phyloP scores from a whole-genome alignment of 2,113 vertebrate species.

The Lagenorhynchus albirostris region DNA sequence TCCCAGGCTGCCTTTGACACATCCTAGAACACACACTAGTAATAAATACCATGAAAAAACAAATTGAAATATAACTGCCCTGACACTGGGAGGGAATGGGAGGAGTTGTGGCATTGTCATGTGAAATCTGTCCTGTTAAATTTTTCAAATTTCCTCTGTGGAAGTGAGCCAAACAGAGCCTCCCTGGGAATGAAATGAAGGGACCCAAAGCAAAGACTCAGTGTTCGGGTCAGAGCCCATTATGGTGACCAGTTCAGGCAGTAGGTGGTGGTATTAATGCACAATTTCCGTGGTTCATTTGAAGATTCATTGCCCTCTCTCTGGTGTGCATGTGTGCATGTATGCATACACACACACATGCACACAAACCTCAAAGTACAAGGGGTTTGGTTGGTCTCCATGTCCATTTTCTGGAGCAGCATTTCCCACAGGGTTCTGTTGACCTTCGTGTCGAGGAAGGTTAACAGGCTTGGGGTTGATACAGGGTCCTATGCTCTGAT shows the following conservation, averaged over 20 bases:
- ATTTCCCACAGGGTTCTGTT: neutral
- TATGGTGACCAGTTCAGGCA: slow-evolving; percentile 40
- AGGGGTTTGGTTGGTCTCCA: neutral
- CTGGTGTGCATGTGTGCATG: neutral
- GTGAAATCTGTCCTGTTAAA: slow-evolving; percentile 17
- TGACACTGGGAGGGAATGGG: neutral
- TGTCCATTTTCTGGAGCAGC: neutral
- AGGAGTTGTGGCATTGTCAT: neutral
- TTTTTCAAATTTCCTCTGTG: slow-evolving; percentile 63
- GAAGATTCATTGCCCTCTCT: neutral
- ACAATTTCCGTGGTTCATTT: slow-evolving; percentile 35
- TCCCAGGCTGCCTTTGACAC: neutral
- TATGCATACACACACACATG: neutral
- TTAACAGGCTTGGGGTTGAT: neutral
- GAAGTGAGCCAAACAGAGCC: slow-evolving; percentile 56
- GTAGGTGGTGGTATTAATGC: slow-evolving; percentile 15
- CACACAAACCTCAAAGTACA: neutral
- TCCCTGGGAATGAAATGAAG: slow-evolving; percentile 58
- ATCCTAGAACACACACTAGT: neutral
- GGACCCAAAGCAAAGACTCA: slow-evolving; percentile 39
- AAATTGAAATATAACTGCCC: slow-evolving; percentile 27
- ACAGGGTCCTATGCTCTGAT: neutral
- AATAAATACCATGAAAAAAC: slow-evolving; percentile 33
- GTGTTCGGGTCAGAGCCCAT: slow-evolving; percentile 57
- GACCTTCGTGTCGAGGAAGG: neutral